Evolutionary conservation across 2,797 vertebrate genomes (phyloP).

Genomic region (Decapterus maruadsi): DNA sequence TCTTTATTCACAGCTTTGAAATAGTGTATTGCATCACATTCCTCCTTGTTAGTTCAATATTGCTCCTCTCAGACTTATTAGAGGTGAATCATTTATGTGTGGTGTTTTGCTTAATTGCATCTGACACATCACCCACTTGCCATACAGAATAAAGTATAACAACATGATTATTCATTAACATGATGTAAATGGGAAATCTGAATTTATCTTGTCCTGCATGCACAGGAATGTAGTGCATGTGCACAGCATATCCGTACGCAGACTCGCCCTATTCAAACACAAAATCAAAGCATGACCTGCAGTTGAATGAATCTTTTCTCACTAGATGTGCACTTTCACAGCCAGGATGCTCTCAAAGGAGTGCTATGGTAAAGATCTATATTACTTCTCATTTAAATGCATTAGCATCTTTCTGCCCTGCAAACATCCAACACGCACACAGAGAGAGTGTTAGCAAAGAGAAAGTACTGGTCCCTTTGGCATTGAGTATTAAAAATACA

Average conservation of each 20-base stretch:
- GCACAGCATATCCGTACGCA: constrained; percentile 2
- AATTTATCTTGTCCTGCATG: constrained; percentile 17
- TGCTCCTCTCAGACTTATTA: constrained; percentile 41
- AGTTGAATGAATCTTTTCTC: constrained; percentile 33
- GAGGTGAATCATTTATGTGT: constrained; percentile 50
- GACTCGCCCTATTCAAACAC: constrained; percentile 18
- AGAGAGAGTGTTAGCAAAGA: constrained; percentile 45
- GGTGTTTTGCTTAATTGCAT: constrained; percentile 58
- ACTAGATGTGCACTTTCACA: constrained; percentile 33
- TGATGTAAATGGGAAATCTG: constrained; percentile 21
- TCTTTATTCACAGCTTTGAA: constrained; percentile 60
- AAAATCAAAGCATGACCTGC: constrained; percentile 28
- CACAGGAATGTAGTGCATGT: neutral
- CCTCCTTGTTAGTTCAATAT: constrained; percentile 44
- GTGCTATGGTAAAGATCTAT: constrained; percentile 42
- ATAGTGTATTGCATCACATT: constrained; percentile 51
- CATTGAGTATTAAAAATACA: constrained; percentile 62
- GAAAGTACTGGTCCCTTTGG: constrained; percentile 40
- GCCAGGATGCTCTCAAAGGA: constrained; percentile 41
- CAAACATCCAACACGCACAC: constrained; percentile 48
- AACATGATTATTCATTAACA: constrained; percentile 47
- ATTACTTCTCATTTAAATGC: constrained; percentile 60
- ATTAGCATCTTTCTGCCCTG: constrained; percentile 61
- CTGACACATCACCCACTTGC: constrained; percentile 45
- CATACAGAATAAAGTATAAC: constrained; percentile 43